These are phyloP conservation scores for Standfussiana lucernea DNA, from an alignment of 2,888 invertebrate species.

Conservation along the genomic window DNA sequence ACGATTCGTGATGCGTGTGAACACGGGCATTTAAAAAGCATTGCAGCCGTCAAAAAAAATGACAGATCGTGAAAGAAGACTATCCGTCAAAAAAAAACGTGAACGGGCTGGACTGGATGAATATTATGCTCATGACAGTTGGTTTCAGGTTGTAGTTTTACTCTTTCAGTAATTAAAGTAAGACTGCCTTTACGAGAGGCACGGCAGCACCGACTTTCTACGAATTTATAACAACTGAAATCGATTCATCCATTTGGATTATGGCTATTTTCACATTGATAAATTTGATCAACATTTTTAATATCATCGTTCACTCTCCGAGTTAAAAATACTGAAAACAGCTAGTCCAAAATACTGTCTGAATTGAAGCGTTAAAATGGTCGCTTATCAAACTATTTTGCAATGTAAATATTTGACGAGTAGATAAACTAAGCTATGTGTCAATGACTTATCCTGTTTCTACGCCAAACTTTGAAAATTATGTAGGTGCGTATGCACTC, in stretches of 20 bases:
- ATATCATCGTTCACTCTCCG: neutral
- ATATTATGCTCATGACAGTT: neutral
- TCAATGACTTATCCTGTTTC: conserved; percentile 32
- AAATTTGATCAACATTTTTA: neutral
- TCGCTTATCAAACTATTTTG: conserved; percentile 27
- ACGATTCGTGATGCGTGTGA: no score
- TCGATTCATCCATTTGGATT: neutral
- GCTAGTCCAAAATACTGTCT: neutral
- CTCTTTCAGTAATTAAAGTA: neutral
- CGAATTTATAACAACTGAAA: neutral
- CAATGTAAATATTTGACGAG: conserved; percentile 15
- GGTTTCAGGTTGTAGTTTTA: neutral
- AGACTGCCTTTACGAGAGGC: neutral
- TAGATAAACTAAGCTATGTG: conserved; percentile 42
- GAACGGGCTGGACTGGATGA: no score
- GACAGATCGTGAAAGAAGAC: no score
- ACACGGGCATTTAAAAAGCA: no score
- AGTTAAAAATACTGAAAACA: neutral
- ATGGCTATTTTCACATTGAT: neutral
- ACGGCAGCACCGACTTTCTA: neutral
- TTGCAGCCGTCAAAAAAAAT: no score
- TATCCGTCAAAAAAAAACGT: no score
- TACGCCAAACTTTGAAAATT: conserved; percentile 21
- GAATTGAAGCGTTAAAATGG: neutral
- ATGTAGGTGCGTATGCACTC: neutral